phyloP scores from a whole-genome alignment of 2,888 invertebrate species.

The Hirtodrosophila alboralis region DNA sequence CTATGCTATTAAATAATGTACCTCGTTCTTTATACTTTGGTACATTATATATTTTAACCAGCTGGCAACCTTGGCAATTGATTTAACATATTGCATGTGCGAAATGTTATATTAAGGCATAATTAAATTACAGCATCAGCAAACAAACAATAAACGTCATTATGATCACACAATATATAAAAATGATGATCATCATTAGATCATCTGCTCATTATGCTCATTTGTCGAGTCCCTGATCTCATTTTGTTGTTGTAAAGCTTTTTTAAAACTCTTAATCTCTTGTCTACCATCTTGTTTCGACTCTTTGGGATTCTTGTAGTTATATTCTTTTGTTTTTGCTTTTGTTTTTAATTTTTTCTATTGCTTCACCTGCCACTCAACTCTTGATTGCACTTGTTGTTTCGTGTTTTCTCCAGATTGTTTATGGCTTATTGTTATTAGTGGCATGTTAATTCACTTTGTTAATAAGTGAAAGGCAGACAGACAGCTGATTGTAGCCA shows the following conservation, averaged over 20 bases:
- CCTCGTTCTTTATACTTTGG: too few species aligned
- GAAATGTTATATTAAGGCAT: slow-evolving; percentile 31
- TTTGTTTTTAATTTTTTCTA: slow-evolving; percentile 35
- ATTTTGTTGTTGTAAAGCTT: slow-evolving; percentile 40
- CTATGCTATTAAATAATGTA: too few species aligned
- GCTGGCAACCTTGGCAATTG: slow-evolving; percentile 24
- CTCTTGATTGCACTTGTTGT: slow-evolving; percentile 52
- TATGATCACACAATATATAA: slow-evolving; percentile 15
- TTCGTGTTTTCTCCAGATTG: slow-evolving; percentile 65
- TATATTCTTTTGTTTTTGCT: slow-evolving; percentile 23
- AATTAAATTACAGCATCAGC: slow-evolving; percentile 73
- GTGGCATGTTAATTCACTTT: slow-evolving; percentile 72
- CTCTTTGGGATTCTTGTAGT: slow-evolving; percentile 12
- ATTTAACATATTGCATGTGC: slow-evolving; percentile 63
- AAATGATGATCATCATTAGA: slow-evolving; percentile 13
- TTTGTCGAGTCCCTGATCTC: slow-evolving; percentile 69
- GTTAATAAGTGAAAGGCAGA: slow-evolving; percentile 73
- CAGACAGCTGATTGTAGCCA: slow-evolving; percentile 17
- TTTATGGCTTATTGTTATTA: slow-evolving; percentile 53
- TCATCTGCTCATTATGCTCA: slow-evolving; percentile 35
- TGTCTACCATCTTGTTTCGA: slow-evolving; percentile 36
- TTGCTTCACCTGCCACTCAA: slow-evolving; percentile 20
- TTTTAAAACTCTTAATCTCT: slow-evolving; percentile 32
- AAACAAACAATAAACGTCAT: slow-evolving; percentile 35
- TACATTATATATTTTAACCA: too few species aligned